These are phyloP conservation scores for Tachycineta bicolor DNA, from an alignment of 2,113 vertebrate genomes.

Conservation along the genomic window DNA sequence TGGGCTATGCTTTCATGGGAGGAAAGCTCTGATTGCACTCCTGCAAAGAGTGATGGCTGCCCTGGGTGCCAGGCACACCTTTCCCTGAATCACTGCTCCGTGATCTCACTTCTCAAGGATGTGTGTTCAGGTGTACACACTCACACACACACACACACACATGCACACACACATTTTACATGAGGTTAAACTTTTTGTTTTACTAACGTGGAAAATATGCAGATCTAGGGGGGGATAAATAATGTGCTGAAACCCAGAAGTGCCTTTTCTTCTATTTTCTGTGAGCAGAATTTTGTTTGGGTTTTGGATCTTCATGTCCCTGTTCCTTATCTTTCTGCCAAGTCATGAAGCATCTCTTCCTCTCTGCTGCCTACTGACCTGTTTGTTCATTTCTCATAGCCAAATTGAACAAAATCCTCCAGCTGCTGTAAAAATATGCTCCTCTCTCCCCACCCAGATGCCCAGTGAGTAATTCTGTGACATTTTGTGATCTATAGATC, in stretches of 20 bases:
- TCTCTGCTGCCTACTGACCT: neutral
- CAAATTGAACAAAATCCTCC: neutral
- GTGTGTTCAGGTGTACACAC: rapidly evolving
- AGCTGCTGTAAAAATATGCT: neutral
- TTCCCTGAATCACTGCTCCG: neutral
- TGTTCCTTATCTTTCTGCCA: neutral
- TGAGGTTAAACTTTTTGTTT: neutral
- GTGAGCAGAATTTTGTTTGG: neutral
- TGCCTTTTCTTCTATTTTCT: neutral
- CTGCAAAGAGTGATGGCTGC: neutral
- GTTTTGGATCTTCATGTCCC: neutral
- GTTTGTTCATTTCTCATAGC: neutral
- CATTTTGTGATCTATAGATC: neutral
- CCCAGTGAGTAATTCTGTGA: neutral
- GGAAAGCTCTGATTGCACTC: neutral
- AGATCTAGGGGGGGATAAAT: neutral
- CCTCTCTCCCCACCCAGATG: neutral
- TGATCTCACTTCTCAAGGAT: neutral
- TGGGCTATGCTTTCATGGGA: neutral
- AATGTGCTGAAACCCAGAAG: neutral
- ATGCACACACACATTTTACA: neutral
- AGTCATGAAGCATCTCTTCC: neutral
- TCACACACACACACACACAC: neutral
- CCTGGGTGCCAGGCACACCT: neutral
- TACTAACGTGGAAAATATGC: neutral